A percentile compares a stretch with the other conserved stretches of the same genome.
Conservation (phyloP, 2,797 vertebrate species). For the Hemibagrus guttatus region DNA sequence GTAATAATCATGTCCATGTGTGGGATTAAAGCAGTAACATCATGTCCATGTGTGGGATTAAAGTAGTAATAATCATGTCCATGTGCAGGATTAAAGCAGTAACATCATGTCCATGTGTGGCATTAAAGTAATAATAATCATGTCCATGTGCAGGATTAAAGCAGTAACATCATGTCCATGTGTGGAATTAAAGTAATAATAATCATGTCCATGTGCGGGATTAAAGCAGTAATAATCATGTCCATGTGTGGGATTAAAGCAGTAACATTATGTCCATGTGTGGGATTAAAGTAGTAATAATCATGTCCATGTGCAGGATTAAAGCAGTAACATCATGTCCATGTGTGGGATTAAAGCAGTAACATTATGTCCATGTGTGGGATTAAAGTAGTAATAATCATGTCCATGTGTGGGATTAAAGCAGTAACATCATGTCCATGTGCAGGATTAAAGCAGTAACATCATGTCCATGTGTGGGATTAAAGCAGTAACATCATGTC, state of each 20-base stretch:
- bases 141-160: neutral
- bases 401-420: neutral
- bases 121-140: neutral
- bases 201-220: neutral
- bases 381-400: neutral
- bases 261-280: neutral
- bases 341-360: neutral
- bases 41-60: neutral
- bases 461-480: neutral
- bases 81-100: neutral
- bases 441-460: neutral
- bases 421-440: neutral
- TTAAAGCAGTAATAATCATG: too few species aligned
- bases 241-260: neutral
- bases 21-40: neutral
- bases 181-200: neutral
- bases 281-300: neutral
- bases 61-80: neutral
- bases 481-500: neutral
- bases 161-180: neutral
- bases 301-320: neutral
- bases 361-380: neutral
- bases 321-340: neutral
- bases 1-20: neutral
- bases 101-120: neutral